Evolutionary conservation across 2,888 invertebrate genomes (phyloP).

Genomic region (Agonum fuliginosum): DNA sequence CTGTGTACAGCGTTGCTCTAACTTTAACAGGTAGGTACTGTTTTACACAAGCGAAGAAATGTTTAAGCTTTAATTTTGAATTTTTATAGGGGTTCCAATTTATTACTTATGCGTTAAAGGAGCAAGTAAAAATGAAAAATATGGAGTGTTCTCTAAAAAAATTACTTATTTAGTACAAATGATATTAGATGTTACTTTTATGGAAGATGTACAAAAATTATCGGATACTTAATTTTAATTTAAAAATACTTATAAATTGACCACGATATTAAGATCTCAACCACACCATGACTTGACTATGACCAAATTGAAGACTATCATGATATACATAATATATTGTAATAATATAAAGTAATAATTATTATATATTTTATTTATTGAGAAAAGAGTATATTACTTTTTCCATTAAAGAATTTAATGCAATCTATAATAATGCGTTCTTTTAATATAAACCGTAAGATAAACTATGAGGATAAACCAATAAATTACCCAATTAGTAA

Average conservation of each 20-base stretch:
- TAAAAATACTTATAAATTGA: neutral
- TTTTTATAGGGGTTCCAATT: constrained; percentile 82
- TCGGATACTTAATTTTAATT: constrained; percentile 67
- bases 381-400: constrained; percentile 49
- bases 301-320: constrained; percentile 47
- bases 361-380: constrained; percentile 58
- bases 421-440: neutral
- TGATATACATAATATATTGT: constrained; percentile 31
- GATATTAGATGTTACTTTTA: constrained; percentile 78
- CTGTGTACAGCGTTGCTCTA: constrained; percentile 83
- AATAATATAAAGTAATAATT: constrained; percentile 36
- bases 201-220: constrained; percentile 77
- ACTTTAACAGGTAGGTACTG: constrained; percentile 79
- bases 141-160: constrained; percentile 74
- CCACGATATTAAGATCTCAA: constrained; percentile 42
- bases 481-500: too few relatives aligned
- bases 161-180: constrained; percentile 78
- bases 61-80: constrained; percentile 61
- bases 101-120: constrained; percentile 84
- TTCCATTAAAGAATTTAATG: constrained; percentile 41
- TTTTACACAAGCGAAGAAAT: constrained; percentile 31
- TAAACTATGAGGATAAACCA: too few relatives aligned
- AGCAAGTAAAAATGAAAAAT: constrained; percentile 77
- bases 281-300: constrained; percentile 24
- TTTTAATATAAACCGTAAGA: too few relatives aligned